Base-by-base conservation (phyloP, 2,797 vertebrate genomes). In the Tachyglossus aculeatus region DNA sequence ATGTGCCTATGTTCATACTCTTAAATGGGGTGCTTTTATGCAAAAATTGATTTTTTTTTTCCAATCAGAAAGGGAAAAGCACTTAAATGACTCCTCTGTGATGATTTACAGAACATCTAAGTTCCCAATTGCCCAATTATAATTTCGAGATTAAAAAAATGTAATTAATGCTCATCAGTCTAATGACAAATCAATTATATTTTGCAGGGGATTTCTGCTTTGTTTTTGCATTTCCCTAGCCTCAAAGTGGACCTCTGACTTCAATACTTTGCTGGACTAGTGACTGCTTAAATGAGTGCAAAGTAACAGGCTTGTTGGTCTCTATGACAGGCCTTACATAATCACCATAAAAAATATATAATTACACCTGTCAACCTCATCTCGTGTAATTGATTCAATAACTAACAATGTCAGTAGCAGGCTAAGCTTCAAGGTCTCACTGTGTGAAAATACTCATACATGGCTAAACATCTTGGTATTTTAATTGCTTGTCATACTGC, bases 301-400 rank as follows among this genome's bases (percentile, higher is more conserved):
- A 89, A 92, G 89, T 88, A 90, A 86, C 86, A 89, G 87, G 72
- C 85, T 90, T 60, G 81, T 89, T 91, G 83, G 77, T 92, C 88
- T 92, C 85, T 67, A 86, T 88, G 91, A 94, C 90, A 93, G 84
- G 88, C 82, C 81, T 69, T 86, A 88, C 77, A 88, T 92, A 92
- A 93, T 95, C 92, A 93, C 88, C 83, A 89, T 7, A 89, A 88
- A 93, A 93, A 94, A 94, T 94, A 92, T 84, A 93, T 95, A 95
- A 96, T 96, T 96, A 94, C 89, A 91, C 92, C 93, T 95, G 95
- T 95, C 95, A 95, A 87, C 89, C 83, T 91, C 93, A 86, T 93
- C 93, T 92, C 70, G 70, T 92, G 91, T 94, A 95, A 96, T 86
- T 93, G 95, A 95, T 94, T 93, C 91, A 90, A 90, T 91, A 91